These are phyloP conservation scores for Choloepus hoffmanni DNA, from an alignment of 2,113 vertebrate species.

Conservation along the genomic window DNA sequence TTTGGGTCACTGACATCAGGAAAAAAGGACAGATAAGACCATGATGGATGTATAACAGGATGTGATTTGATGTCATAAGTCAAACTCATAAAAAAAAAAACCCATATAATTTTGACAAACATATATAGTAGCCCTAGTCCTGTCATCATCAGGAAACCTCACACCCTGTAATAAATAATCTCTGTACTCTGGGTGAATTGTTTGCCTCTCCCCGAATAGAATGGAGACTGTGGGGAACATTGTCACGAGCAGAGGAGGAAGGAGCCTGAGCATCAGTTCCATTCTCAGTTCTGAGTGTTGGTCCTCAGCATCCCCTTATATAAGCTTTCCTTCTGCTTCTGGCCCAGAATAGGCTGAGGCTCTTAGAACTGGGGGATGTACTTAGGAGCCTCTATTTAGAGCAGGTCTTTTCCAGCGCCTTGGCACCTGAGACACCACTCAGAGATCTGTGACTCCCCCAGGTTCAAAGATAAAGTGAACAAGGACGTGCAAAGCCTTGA, in stretches of 20 bases:
- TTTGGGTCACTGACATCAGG: background rate
- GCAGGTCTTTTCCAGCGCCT: background rate
- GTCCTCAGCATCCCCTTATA: background rate
- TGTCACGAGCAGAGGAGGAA: accelerated
- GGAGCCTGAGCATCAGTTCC: background rate
- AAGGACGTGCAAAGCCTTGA: background rate
- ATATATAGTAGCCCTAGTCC: background rate
- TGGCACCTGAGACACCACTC: background rate
- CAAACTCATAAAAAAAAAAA: background rate
- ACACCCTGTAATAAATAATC: too few relatives aligned
- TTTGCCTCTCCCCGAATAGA: background rate
- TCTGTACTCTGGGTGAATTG: background rate
- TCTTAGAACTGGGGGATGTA: background rate
- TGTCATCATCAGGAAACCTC: background rate
- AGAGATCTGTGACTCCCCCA: background rate
- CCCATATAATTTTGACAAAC: background rate
- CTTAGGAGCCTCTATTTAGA: background rate
- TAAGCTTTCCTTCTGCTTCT: background rate
- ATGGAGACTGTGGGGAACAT: background rate
- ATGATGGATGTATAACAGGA: background rate
- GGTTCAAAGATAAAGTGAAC: background rate
- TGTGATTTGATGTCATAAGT: background rate
- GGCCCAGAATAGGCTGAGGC: background rate
- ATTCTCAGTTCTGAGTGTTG: background rate
- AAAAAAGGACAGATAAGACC: background rate